Evolutionary conservation across 2,888 invertebrate genomes (phyloP).

Genomic region (Drosophila subquinaria): DNA sequence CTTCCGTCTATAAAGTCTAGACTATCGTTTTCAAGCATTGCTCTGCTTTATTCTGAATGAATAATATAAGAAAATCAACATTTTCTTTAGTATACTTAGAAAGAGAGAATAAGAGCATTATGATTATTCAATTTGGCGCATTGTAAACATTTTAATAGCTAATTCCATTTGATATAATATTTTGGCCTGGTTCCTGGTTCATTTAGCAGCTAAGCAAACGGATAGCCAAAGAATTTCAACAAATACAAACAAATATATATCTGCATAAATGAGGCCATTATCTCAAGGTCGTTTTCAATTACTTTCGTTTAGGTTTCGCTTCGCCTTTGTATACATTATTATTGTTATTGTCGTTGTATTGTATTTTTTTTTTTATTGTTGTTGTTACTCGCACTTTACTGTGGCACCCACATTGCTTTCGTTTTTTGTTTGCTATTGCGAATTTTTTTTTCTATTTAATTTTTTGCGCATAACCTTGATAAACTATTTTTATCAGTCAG

Average conservation of each 20-base stretch:
- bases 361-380: neutral
- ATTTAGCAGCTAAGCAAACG: conserved; percentile 45
- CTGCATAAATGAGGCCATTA: conserved; percentile 70
- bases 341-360: conserved; percentile 4
- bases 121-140: conserved; percentile 21
- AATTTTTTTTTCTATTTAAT: conserved; percentile 22
- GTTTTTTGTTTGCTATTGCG: conserved; percentile 14
- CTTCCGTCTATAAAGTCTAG: neutral
- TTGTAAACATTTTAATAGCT: conserved; percentile 40
- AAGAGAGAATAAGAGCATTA: neutral
- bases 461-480: conserved; percentile 77
- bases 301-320: conserved; percentile 27
- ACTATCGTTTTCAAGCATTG: neutral
- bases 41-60: neutral
- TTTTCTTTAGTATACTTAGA: neutral
- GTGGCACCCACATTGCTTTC: conserved; percentile 52
- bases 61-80: neutral
- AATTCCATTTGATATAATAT: conserved; percentile 10
- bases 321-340: conserved; percentile 17
- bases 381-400: conserved; percentile 36
- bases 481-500: conserved; percentile 79
- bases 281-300: conserved; percentile 72
- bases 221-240: conserved; percentile 39
- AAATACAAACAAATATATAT: neutral
- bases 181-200: conserved; percentile 46